Evolutionary conservation across 1,140 invertebrate genomes (phyloP).

Genomic region (Bombus huntii): DNA sequence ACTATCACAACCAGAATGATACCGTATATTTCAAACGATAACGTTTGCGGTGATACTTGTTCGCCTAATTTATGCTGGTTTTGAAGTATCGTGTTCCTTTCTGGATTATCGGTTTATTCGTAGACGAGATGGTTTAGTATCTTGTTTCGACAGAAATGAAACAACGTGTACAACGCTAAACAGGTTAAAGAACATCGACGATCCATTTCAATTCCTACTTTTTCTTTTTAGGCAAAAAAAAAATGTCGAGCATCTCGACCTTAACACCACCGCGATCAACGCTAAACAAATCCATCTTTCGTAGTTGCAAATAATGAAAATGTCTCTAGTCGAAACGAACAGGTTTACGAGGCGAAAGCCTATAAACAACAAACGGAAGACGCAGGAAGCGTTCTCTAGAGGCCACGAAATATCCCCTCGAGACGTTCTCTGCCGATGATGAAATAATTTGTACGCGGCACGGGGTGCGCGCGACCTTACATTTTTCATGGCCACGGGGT

Average conservation of each 20-base stretch:
- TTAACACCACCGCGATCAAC: no score
- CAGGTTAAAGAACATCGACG: neutral
- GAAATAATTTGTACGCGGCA: slow-evolving; percentile 18
- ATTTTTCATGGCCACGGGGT: slow-evolving; percentile 49
- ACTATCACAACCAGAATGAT: no score
- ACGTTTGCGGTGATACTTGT: no score
- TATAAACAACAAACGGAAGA: neutral
- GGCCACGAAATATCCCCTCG: neutral
- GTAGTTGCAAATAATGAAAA: neutral
- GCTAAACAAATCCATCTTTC: no score
- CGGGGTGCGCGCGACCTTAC: neutral
- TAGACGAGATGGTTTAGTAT: neutral
- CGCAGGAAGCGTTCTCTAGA: neutral
- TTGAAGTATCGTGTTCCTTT: neutral
- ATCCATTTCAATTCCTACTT: neutral
- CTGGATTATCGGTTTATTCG: neutral
- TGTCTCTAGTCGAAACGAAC: neutral
- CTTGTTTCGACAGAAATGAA: neutral
- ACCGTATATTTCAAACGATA: no score
- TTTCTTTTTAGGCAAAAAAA: neutral
- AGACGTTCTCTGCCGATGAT: slow-evolving; percentile 22
- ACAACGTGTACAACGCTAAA: neutral
- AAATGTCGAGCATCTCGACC: neutral
- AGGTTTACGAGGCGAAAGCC: neutral
- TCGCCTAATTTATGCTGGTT: neutral